Conservation (phyloP, 2,888 invertebrate species). For the Acleris sparsana region DNA sequence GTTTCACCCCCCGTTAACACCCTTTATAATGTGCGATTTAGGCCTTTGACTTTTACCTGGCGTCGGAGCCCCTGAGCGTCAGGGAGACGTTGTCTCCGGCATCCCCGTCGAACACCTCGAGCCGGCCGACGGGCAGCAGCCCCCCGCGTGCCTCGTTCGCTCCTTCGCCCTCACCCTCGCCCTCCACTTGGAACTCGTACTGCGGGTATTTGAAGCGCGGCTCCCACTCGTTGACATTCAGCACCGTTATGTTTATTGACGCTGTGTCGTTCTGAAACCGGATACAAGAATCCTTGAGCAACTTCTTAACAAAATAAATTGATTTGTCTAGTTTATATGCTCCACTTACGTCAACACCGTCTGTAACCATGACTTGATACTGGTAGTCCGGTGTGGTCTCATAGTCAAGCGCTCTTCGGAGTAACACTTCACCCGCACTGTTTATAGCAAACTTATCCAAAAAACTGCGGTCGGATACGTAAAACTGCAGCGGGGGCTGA, state of each 20-base stretch:
- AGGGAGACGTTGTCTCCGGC: slow-evolving; percentile 88
- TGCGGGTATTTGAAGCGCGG: slow-evolving; percentile 94
- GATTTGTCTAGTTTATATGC: neutral
- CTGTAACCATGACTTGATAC: slow-evolving; percentile 92
- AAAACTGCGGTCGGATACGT: slow-evolving; percentile 89
- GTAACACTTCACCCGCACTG: slow-evolving; percentile 90
- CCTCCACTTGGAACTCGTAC: slow-evolving; percentile 89
- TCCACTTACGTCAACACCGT: slow-evolving; percentile 87
- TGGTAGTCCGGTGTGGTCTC: slow-evolving; percentile 88
- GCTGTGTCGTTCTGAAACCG: slow-evolving; percentile 90
- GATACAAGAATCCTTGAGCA: neutral
- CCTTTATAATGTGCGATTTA: neutral
- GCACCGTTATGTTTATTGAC: slow-evolving; percentile 90
- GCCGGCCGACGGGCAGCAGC: slow-evolving; percentile 82
- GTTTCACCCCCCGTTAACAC: too few relatives aligned
- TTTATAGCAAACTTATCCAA: slow-evolving; percentile 90
- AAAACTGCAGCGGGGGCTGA: slow-evolving; percentile 87
- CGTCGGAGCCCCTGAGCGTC: slow-evolving; percentile 88
- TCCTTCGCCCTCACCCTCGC: slow-evolving; percentile 41
- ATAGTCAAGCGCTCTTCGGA: slow-evolving; percentile 90
- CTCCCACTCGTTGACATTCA: slow-evolving; percentile 97
- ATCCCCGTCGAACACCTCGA: slow-evolving; percentile 95
- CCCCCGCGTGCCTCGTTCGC: slow-evolving; percentile 43
- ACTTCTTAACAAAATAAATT: neutral
- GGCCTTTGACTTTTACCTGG: slow-evolving; percentile 73